A percentile compares a stretch with the other conserved stretches of the same genome.
These are phyloP conservation scores for Heliocidaris tuberculata DNA, from an alignment of 35 echinoderm and acorn worm species.

Conservation along the genomic window DNA sequence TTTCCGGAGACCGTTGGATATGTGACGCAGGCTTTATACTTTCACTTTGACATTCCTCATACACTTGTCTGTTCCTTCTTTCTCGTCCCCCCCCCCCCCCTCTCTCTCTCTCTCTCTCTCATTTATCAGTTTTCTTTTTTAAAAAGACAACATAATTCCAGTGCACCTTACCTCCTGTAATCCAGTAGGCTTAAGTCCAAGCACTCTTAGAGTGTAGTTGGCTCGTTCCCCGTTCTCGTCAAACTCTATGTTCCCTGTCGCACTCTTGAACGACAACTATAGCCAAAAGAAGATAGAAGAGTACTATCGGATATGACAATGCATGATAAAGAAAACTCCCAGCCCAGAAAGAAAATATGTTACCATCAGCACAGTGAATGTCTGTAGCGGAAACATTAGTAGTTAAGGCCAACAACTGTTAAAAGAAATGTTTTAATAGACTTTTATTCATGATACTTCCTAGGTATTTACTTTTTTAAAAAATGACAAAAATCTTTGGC, in stretches of 20 bases:
- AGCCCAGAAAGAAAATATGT: not conserved
- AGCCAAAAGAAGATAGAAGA: not conserved
- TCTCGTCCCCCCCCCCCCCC: too few species aligned
- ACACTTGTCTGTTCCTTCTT: too few species aligned
- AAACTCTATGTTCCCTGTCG: constrained; percentile 72
- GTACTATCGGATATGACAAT: not conserved
- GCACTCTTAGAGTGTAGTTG: constrained; percentile 71
- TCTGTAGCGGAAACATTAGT: too few species aligned
- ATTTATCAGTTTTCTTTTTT: not conserved
- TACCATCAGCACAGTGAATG: not conserved
- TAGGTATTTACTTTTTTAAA: too few species aligned
- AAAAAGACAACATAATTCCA: not conserved
- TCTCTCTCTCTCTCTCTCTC: too few species aligned
- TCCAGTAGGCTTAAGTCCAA: constrained; percentile 55
- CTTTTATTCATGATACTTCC: too few species aligned
- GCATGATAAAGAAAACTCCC: not conserved
- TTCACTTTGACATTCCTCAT: too few species aligned
- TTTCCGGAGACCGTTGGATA: not conserved
- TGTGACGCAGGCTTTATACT: not conserved
- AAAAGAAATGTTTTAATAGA: too few species aligned
- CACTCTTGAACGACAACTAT: constrained; percentile 50
- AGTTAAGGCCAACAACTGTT: too few species aligned
- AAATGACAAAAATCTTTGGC: too few species aligned
- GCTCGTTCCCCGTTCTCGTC: constrained; percentile 62
- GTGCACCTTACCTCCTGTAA: constrained; percentile 51